Evolutionary conservation across 1,140 invertebrate genomes (phyloP).

Genomic region (Tetranychus urticae): DNA sequence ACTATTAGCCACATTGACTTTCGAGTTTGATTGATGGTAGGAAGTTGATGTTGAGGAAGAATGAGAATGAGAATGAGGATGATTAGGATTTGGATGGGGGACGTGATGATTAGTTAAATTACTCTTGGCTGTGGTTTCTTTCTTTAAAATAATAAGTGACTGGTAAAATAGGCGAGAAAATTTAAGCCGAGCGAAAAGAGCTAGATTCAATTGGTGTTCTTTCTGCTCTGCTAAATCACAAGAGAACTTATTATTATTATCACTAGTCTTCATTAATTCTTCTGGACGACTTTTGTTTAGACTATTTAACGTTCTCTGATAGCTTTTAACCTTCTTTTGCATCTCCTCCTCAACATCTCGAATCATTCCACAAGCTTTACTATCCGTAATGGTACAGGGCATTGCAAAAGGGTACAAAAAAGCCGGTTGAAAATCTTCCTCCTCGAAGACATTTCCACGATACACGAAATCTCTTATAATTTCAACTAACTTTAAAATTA

Average conservation of each 20-base stretch:
- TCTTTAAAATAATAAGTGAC: slow-evolving; percentile 15
- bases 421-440: slow-evolving; percentile 73
- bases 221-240: neutral
- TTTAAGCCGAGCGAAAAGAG: slow-evolving; percentile 12
- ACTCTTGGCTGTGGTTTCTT: neutral
- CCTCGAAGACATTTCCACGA: slow-evolving; percentile 25
- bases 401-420: slow-evolving; percentile 50
- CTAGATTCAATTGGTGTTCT: slow-evolving; percentile 2
- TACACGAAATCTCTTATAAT: slow-evolving; percentile 46
- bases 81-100: too few species aligned
- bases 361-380: slow-evolving; percentile 50
- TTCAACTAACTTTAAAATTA: slow-evolving; percentile 69
- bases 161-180: slow-evolving; percentile 14
- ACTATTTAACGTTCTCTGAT: neutral
- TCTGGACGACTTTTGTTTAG: neutral
- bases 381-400: slow-evolving; percentile 53
- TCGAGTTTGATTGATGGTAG: neutral
- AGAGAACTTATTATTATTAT: neutral
- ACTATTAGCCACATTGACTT: neutral
- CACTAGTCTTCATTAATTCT: neutral
- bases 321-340: neutral
- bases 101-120: neutral
- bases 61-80: too few species aligned
- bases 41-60: too few species aligned
- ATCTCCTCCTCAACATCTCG: slow-evolving; percentile 71